Evolutionary conservation across 2,113 vertebrate species (phyloP), one percentile per base, ranked within the genome.

Genomic region (Ifrita kowaldi): DNA sequence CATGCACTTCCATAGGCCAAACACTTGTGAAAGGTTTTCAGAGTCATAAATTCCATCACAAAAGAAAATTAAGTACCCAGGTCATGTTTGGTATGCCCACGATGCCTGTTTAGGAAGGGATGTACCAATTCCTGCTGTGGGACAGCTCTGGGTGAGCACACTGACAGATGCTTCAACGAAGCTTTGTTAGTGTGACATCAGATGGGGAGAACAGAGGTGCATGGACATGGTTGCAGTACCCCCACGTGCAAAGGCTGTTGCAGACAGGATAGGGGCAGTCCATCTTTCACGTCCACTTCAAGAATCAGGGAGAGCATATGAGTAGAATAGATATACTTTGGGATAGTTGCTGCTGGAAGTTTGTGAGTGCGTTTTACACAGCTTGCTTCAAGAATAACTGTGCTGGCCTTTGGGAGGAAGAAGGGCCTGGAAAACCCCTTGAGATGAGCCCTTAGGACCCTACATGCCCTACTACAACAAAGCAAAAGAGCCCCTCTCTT

Each of bases 281-380:
- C 7, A 3, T 50, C 15, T 64, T 59, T 59, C 26, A 18, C 6
- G 13, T 49, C 32, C 73, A 27, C 22, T 33, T 47, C 39, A 82
- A 70, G 76, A 74, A 88, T 50, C 3, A 49, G 44, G 16, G 13
- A 62, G 62, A 67, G 24, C 2, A 3, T 13, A 27, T 0, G 1
- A 64, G n/a, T 2, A 70, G 19, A 11, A 42, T 3, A 50, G 39
- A 20, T 27, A 44, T 0, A 0, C 1, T 1, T 7, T 84, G 44
- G 33, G 55, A 59, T 27, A 67, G 39, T 4, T 62, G 55, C 52
- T 75, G 56, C 47, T 32, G 23, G 33, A 75, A 56, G n/a, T 67
- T 26, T 53, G 13, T 5, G 5, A 50, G 13, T 18, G 18, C 23
- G 65, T n/a, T 77, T 57, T 44, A 77, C 20, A 53, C 3, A 50